phyloP scores from a whole-genome alignment of 2,113 vertebrate species.

The Xyrauchen texanus region DNA sequence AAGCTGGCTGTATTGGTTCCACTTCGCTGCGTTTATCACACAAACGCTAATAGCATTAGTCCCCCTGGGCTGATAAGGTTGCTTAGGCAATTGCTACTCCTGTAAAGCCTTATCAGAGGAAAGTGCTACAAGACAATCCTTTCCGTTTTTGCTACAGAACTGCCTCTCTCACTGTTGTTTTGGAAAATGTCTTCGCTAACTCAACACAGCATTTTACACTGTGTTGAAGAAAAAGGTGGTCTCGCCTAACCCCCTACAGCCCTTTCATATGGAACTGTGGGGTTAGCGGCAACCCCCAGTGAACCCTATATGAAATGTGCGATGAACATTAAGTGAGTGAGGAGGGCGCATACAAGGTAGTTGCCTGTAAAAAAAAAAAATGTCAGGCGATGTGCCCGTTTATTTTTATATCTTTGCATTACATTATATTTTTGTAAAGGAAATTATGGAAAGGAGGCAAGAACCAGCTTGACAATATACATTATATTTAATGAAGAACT shows the following conservation, averaged over 20 bases:
- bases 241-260: conserved; percentile 73
- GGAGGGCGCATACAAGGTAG: neutral
- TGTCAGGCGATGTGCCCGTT: too few species aligned
- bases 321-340: conserved; percentile 33
- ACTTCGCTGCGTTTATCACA: conserved; percentile 57
- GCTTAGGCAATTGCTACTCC: conserved; percentile 56
- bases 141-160: conserved; percentile 41
- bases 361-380: conserved; percentile 51
- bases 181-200: conserved; percentile 31
- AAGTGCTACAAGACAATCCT: conserved; percentile 58
- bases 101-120: conserved; percentile 57
- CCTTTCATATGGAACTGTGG: conserved; percentile 59
- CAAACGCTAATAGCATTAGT: conserved; percentile 59
- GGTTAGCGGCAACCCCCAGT: conserved; percentile 71
- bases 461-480: too few species aligned
- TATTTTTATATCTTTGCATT: too few species aligned
- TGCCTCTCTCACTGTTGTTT: conserved; percentile 36
- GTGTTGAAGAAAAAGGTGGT: conserved; percentile 65
- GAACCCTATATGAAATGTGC: conserved; percentile 66
- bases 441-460: too few species aligned
- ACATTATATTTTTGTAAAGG: too few species aligned
- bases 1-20: conserved; percentile 53
- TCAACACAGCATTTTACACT: conserved; percentile 50
- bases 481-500: too few species aligned
- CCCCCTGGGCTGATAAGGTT: conserved; percentile 56